phyloP scores from a whole-genome alignment of 2,113 vertebrate species.

The Glaucidium brasilianum region DNA sequence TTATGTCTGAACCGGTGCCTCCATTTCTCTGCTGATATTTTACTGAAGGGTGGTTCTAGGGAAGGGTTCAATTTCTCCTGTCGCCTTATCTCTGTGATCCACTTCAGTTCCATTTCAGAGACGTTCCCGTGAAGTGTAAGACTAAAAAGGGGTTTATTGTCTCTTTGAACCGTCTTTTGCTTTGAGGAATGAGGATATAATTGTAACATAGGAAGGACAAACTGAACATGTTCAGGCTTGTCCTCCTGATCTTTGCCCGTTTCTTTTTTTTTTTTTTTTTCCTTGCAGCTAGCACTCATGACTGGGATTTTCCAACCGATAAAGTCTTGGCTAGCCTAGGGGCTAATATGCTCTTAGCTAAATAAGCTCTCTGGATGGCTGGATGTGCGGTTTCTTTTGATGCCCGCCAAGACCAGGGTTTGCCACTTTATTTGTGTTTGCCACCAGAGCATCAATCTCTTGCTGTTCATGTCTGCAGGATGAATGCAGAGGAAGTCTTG shows the following conservation, averaged over 20 bases:
- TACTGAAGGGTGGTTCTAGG: not conserved
- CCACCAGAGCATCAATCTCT: not conserved
- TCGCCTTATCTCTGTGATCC: conserved; percentile 49
- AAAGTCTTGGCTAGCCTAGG: not conserved
- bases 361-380: not conserved
- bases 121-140: not conserved
- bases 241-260: not conserved
- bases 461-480: not conserved
- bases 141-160: conserved; percentile 51
- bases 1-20: not conserved
- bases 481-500: not conserved
- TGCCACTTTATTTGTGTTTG: not conserved
- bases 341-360: not conserved
- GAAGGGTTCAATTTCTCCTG: conserved; percentile 28
- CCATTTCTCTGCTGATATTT: not conserved
- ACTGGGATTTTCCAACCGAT: conserved; percentile 20
- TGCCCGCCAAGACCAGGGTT: not conserved
- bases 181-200: conserved; percentile 60
- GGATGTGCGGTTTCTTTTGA: not conserved
- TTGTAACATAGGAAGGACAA: conserved; percentile 12
- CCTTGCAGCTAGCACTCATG: not conserved
- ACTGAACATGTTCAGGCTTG: conserved; percentile 54
- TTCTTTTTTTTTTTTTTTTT: not conserved
- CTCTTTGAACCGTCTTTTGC: conserved; percentile 54
- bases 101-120: conserved; percentile 31